phyloP scores from a whole-genome alignment of 2,888 invertebrate species.

The Pilophorus perplexus region DNA sequence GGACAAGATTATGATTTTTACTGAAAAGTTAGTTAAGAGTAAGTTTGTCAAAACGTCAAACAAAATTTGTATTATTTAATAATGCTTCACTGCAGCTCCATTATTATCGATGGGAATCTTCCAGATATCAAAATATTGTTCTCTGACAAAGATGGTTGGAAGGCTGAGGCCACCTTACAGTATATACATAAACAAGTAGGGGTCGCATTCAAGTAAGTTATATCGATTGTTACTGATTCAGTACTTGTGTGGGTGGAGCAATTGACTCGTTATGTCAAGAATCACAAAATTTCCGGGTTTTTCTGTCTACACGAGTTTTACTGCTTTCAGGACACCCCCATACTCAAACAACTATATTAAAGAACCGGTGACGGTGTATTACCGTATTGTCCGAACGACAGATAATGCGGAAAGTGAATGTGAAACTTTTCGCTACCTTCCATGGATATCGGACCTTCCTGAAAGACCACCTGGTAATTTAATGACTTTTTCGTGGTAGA shows the following conservation, averaged over 20 bases:
- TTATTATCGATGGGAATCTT: not conserved
- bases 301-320: not conserved
- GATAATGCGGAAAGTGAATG: not conserved
- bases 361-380: not conserved
- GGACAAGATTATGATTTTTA: conserved; percentile 7
- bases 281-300: not conserved
- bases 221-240: not conserved
- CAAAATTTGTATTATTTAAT: too few relatives aligned
- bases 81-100: not conserved
- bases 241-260: too few relatives aligned
- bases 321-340: conserved; percentile 13
- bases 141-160: not conserved
- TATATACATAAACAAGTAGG: conserved; percentile 22
- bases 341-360: not conserved
- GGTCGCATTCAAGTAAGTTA: conserved; percentile 18
- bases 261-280: too few relatives aligned
- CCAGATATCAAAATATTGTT: not conserved
- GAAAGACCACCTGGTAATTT: too few relatives aligned
- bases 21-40: conserved; percentile 26
- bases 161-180: not conserved
- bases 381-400: not conserved
- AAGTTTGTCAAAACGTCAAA: not conserved
- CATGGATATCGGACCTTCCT: too few relatives aligned
- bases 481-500: too few relatives aligned
- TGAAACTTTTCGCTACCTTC: not conserved